Base-by-base conservation (phyloP, 1,140 invertebrate species). In the Druon quercuslanigerum region DNA sequence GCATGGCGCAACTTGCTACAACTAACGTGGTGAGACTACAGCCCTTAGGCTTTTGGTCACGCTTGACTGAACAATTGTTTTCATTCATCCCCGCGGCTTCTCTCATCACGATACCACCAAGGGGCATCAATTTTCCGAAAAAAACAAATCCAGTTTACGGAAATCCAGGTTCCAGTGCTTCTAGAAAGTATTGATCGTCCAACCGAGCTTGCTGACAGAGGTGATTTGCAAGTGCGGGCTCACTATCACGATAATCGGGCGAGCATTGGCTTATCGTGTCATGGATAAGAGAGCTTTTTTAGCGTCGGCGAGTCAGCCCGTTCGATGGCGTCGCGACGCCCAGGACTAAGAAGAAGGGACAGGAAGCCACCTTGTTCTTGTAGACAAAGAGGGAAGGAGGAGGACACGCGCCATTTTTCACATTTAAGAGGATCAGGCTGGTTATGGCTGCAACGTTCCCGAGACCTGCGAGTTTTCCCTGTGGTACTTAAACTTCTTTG, bases 151-250 rank as follows among this genome's bases (percentile, higher is more conserved):
- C 25, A 33, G 4, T 33, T 33, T 33, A 33, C 25, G 3, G 3
- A 33, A 33, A 33, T 33, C 25, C 25, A 33, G 25, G 25, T 33
- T 33, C 25, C 25, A 33, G 25, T 33, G 25, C 5, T 3, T 4
- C 25, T 33, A 5, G 5, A 3, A 33, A 33, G 25, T 33, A 33
- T 33, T 33, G 25, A 33, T 33, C 25, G 25, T 33, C 25, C 25
- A 33, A 2, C 25, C 25, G 73, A 75, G 71, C 66, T 75, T 75
- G 71, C 78, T 75, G 78, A 79, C 74, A 71, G 71, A 33, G 71
- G 71, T 79, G 78, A 79, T 75, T 79, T 79, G 74, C 74, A 75
- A 75, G 74, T 75, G 78, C 72, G 51, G 72, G 66, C 73, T 78
- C 60, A 52, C 76, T 50, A 72, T 50, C 57, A 46, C 19, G 73